phyloP scores from a whole-genome alignment of 2,797 vertebrate genomes.

The Lerista edwardsae region DNA sequence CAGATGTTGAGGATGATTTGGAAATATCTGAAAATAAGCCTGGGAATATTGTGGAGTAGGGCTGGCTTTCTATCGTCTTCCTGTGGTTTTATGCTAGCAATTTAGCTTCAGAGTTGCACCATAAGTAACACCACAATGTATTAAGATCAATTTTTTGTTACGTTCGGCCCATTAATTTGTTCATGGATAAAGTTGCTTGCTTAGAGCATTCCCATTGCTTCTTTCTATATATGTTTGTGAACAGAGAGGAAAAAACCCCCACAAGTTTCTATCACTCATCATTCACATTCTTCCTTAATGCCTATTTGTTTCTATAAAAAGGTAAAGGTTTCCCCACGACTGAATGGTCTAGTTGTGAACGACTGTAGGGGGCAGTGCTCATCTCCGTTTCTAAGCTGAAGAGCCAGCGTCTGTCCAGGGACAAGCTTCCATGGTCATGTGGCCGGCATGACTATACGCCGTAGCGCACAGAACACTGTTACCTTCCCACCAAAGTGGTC shows the following conservation, averaged over 20 bases:
- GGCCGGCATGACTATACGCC: too few species aligned
- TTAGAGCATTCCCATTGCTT: background rate
- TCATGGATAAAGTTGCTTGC: background rate
- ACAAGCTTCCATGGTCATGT: too few species aligned
- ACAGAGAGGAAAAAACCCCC: background rate
- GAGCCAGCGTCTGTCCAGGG: too few species aligned
- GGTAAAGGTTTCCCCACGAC: too few species aligned
- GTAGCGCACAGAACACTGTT: too few species aligned
- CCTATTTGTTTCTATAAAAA: background rate
- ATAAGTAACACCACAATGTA: background rate
- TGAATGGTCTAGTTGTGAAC: too few species aligned
- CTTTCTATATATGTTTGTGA: background rate
- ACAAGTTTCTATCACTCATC: background rate
- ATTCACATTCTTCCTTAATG: background rate
- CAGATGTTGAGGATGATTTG: background rate
- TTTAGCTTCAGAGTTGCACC: conserved; percentile 2
- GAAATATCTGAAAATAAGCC: background rate
- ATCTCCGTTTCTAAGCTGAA: too few species aligned
- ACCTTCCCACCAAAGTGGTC: too few species aligned
- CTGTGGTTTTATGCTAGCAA: background rate
- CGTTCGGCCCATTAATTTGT: background rate
- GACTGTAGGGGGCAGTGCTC: too few species aligned
- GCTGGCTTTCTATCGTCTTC: background rate
- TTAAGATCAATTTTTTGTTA: background rate
- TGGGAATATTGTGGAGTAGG: background rate